phyloP scores from a whole-genome alignment of 2,797 vertebrate species.

The Anguilla marmorata region DNA sequence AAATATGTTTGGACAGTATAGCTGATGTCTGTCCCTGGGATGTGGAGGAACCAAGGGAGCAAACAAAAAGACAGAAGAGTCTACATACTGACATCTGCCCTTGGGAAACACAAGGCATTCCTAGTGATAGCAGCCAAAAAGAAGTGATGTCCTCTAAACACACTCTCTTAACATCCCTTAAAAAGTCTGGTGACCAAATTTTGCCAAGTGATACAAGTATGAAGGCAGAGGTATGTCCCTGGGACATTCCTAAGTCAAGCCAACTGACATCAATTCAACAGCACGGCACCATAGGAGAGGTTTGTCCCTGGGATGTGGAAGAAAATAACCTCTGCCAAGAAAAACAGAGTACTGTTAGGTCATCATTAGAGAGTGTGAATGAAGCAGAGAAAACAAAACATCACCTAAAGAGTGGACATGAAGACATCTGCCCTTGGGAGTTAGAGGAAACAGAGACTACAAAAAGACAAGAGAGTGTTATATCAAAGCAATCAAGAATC shows the following conservation, averaged over 20 bases:
- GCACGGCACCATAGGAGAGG: slow-evolving; percentile 54
- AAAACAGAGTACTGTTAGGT: background rate
- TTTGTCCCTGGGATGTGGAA: slow-evolving; percentile 50
- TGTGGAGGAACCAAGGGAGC: slow-evolving; percentile 24
- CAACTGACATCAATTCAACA: slow-evolving; percentile 51
- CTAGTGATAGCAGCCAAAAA: slow-evolving; percentile 9
- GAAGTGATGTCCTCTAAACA: background rate
- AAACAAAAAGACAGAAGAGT: slow-evolving; percentile 31
- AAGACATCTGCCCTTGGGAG: slow-evolving; percentile 67
- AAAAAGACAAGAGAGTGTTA: slow-evolving; percentile 52
- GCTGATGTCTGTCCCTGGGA: slow-evolving; percentile 50
- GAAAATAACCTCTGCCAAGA: slow-evolving; percentile 27
- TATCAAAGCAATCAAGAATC: background rate
- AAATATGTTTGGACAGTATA: slow-evolving; percentile 56
- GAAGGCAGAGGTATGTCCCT: slow-evolving; percentile 61
- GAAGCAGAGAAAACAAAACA: slow-evolving; percentile 44
- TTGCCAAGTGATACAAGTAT: background rate
- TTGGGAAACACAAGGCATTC: slow-evolving; percentile 58
- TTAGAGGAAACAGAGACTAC: slow-evolving; percentile 44
- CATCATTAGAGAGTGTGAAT: slow-evolving; percentile 41
- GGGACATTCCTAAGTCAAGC: slow-evolving; percentile 58
- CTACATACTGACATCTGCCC: slow-evolving; percentile 59
- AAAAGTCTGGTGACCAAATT: background rate
- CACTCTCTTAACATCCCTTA: background rate
- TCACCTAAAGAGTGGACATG: slow-evolving; percentile 33